A percentile compares a stretch with the other conserved stretches of the same genome.
phyloP scores from a whole-genome alignment of 2,113 vertebrate genomes.

The Strix aluco region DNA sequence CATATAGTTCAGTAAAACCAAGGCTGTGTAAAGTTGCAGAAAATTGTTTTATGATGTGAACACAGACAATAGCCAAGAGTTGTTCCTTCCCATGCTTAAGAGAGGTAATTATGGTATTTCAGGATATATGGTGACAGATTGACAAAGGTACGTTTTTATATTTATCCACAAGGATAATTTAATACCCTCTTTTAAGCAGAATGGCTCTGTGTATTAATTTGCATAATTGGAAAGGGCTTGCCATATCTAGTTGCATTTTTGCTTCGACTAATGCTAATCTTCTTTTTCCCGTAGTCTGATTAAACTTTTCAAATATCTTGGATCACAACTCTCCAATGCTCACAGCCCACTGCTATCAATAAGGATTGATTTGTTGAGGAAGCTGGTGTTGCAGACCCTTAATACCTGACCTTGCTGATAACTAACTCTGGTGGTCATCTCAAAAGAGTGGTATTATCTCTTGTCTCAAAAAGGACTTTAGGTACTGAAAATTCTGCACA shows the following conservation, averaged over 20 bases:
- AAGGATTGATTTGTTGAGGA: neutral
- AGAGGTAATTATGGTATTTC: constrained; percentile 13
- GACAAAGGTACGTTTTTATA: constrained; percentile 37
- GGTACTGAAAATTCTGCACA: neutral
- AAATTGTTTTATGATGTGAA: neutral
- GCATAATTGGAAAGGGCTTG: constrained; percentile 27
- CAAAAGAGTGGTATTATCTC: neutral
- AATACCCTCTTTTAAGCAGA: constrained; percentile 26
- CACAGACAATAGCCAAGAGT: neutral
- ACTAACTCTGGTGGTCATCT: neutral
- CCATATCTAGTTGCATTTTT: neutral
- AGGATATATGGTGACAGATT: constrained; percentile 12
- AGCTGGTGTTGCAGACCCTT: neutral
- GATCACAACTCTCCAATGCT: neutral
- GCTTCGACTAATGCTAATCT: neutral
- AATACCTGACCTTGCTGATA: neutral
- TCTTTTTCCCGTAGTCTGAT: neutral
- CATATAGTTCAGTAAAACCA: neutral
- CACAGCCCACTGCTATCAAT: neutral
- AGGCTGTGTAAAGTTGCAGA: neutral
- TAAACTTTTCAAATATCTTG: neutral
- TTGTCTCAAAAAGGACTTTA: neutral
- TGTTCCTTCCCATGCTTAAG: neutral
- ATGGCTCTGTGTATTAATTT: constrained; percentile 14
- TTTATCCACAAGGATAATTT: constrained; percentile 25